A percentile compares a stretch with the other conserved stretches of the same genome.
These are phyloP conservation scores for Bradypodion pumilum DNA, from an alignment of 2,797 vertebrate genomes.

Conservation along the genomic window DNA sequence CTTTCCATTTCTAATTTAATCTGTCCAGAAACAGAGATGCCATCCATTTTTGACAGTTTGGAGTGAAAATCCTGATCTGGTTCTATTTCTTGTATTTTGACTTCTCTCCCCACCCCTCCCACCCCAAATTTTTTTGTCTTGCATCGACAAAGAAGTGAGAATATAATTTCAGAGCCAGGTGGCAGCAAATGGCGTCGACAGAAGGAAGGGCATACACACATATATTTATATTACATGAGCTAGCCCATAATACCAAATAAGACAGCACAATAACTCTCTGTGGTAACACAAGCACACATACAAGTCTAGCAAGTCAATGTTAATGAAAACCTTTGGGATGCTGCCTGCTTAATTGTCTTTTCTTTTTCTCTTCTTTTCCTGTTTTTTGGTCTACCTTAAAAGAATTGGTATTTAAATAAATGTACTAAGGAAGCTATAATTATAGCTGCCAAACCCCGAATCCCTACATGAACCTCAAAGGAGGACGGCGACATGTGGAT, in stretches of 20 bases:
- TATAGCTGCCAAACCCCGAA: constrained; percentile 25
- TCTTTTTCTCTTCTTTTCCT: background rate
- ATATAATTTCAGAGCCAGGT: constrained; percentile 6
- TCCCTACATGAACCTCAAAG: constrained; percentile 10
- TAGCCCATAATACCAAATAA: background rate
- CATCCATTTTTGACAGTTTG: background rate
- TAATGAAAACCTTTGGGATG: constrained; percentile 40
- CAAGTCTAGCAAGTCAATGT: constrained; percentile 15
- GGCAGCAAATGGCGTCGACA: constrained; percentile 22
- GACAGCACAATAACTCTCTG: constrained; percentile 27
- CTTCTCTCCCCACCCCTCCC: background rate
- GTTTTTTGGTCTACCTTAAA: background rate
- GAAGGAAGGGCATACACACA: constrained; percentile 7
- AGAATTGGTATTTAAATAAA: constrained; percentile 34
- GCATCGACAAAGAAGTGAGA: background rate
- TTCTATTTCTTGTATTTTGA: background rate
- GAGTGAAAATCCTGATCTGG: background rate
- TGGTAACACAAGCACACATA: constrained; percentile 22
- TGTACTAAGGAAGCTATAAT: constrained; percentile 30
- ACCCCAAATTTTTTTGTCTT: background rate
- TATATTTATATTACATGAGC: constrained; percentile 12
- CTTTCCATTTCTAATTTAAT: background rate
- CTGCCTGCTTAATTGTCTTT: constrained; percentile 27
- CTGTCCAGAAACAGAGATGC: background rate
- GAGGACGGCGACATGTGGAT: background rate